Evolutionary conservation across 1,140 invertebrate genomes (phyloP).

Genomic region (Monochamus saltuarius): DNA sequence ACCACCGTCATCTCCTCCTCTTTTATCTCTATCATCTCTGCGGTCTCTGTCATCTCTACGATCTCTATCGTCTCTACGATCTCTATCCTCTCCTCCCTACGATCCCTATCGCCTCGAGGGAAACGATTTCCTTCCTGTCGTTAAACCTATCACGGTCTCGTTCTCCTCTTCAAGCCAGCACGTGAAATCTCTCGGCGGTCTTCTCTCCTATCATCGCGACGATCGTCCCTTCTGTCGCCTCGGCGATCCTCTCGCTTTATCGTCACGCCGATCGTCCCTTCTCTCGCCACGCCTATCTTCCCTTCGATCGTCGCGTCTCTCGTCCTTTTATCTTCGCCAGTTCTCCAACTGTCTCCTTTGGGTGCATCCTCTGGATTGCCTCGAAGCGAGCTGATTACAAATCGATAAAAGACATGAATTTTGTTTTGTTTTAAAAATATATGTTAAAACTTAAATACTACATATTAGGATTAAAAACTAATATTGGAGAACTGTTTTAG

Average conservation of each 20-base stretch:
- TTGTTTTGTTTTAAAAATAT: neutral
- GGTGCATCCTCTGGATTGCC: slow-evolving; percentile 15
- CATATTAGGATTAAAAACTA: too few species aligned
- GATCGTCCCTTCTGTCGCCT: slow-evolving; percentile 12
- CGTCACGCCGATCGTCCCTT: slow-evolving; percentile 6
- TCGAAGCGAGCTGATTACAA: slow-evolving; percentile 12
- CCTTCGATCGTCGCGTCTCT: slow-evolving; percentile 17
- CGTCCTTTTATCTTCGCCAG: slow-evolving; percentile 19
- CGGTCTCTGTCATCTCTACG: slow-evolving; percentile 21
- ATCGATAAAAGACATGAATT: neutral
- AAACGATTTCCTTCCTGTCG: slow-evolving; percentile 14
- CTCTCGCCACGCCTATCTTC: slow-evolving; percentile 21
- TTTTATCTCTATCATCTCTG: slow-evolving; percentile 16
- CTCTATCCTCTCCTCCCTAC: too few species aligned
- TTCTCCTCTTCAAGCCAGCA: slow-evolving; percentile 15
- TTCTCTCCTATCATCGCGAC: slow-evolving; percentile 3
- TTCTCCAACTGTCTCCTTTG: slow-evolving; percentile 9
- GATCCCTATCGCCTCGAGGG: slow-evolving; percentile 15
- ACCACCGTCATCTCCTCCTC: slow-evolving; percentile 15
- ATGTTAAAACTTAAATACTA: too few species aligned
- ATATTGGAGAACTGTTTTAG: too few species aligned
- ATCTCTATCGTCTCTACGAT: slow-evolving; percentile 18
- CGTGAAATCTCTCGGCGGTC: slow-evolving; percentile 3
- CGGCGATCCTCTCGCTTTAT: neutral
- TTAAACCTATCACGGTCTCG: slow-evolving; percentile 12